Conservation (phyloP, 2,113 vertebrate genomes). For the Neodontobutis hainanensis region DNA sequence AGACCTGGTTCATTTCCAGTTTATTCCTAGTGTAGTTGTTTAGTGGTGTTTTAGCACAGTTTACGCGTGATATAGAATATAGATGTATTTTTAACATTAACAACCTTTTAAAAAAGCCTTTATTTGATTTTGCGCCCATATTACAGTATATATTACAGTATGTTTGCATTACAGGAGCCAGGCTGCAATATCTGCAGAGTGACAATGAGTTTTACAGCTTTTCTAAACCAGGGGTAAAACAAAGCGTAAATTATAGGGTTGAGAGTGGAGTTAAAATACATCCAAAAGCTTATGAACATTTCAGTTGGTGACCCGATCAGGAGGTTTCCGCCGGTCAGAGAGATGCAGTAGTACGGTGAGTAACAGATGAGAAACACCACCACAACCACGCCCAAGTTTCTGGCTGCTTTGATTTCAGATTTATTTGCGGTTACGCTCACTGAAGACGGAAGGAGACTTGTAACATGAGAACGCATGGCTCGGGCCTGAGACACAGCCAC, state of each 20-base stretch:
- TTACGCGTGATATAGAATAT: too few relatives aligned
- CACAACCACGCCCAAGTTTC: conserved; percentile 5
- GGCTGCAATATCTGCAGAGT: conserved; percentile 2
- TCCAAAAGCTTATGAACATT: conserved; percentile 3
- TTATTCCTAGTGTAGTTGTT: too few relatives aligned
- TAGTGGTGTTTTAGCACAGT: too few relatives aligned
- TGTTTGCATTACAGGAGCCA: neutral
- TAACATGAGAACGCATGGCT: neutral
- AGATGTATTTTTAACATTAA: too few relatives aligned
- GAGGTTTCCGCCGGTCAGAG: neutral
- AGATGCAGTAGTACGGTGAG: neutral
- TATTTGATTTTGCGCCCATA: too few relatives aligned
- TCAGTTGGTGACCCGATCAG: neutral
- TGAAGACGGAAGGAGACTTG: neutral
- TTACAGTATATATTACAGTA: neutral
- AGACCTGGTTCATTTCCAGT: too few relatives aligned
- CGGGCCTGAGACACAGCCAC: neutral
- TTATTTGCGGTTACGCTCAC: neutral
- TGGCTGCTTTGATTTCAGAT: conserved; percentile 5
- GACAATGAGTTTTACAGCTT: conserved; percentile 4
- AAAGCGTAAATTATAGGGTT: conserved; percentile 1
- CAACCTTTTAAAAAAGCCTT: too few relatives aligned
- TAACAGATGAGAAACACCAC: conserved; percentile 5
- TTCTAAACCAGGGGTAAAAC: conserved; percentile 6
- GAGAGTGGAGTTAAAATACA: conserved; percentile 18